Base-by-base conservation (phyloP, 2,888 invertebrate species). In the Latrodectus hesperus region DNA sequence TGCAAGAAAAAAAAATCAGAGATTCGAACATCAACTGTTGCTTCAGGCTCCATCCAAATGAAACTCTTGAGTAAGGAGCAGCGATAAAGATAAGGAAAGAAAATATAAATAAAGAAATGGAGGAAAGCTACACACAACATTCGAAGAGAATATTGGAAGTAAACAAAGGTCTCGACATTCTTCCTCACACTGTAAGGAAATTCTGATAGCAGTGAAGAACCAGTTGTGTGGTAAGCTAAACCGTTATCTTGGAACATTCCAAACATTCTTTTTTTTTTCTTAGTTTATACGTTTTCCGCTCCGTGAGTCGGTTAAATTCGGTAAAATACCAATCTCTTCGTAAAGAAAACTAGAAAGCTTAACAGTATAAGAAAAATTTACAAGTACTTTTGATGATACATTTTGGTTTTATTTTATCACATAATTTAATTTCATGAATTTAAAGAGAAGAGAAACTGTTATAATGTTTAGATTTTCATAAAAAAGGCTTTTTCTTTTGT, bases 21-120 rank as follows among this genome's bases (percentile, higher is more conserved):
- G 38, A 26, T n/a, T 16, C 26, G 17, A 70, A 68, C 64, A 52
- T 83, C 83, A 83, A 75, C 83, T 83, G 83, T 83, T 83, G 83
- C 83, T 83, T 60, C 49, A 12, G 83, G 83, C 75, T 76, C 49
- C 70, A 26, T 26, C 64, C 52, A 83, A 83, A 83, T 76, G 83
- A 83, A 76, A 83, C 51, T 71, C n/a, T 14, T 71, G 51, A 71
- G 52, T 22, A 53, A 38, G 26, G 70, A 70, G 26, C 6, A 49
- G 75, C 26, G 51, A 73, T n/a, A 65, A 71, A 70, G 71, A 79
- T 71, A 81, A 73, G 60, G 53, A 38, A 38, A 65, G 38, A 60
- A 49, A 55, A 51, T n/a, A 55, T 26, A 14, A 38, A 51, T n/a
- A 22, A 65, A 26, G 26, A 17, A 53, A 49, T 4, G 26, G 70